phyloP scores from a whole-genome alignment of 2,113 vertebrate genomes.

The Gila orcuttii region DNA sequence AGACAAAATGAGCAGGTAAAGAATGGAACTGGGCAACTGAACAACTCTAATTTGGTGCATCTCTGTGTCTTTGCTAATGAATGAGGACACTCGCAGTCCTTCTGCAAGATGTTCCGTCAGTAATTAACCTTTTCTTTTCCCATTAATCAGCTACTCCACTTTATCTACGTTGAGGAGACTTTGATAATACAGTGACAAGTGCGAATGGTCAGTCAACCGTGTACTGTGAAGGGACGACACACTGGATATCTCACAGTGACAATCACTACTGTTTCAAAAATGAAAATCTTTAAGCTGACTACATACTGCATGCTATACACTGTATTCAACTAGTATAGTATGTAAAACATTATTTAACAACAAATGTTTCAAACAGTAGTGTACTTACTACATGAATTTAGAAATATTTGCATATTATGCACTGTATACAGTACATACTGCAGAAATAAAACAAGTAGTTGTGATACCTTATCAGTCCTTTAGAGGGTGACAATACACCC shows the following conservation, averaged over 20 bases:
- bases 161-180: not conserved
- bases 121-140: conserved; percentile 26
- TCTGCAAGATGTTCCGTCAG: not conserved
- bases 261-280: not conserved
- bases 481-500: conserved; percentile 48
- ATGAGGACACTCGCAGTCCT: conserved; percentile 19
- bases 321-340: not conserved
- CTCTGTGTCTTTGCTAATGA: conserved; percentile 33
- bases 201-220: not conserved
- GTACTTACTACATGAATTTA: not conserved
- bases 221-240: not conserved
- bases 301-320: not conserved
- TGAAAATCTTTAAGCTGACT: not conserved
- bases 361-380: not conserved
- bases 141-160: conserved; percentile 19
- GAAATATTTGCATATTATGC: not conserved
- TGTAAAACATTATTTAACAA: not conserved
- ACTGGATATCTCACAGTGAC: not conserved
- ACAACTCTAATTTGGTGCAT: not conserved
- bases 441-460: not conserved
- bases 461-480: conserved; percentile 28
- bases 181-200: not conserved
- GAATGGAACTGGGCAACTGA: not conserved
- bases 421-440: not conserved
- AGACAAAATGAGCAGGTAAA: conserved; percentile 6